Base-by-base conservation (phyloP, 2,888 invertebrate genomes). In the Caenorhabditis macrosperma region DNA sequence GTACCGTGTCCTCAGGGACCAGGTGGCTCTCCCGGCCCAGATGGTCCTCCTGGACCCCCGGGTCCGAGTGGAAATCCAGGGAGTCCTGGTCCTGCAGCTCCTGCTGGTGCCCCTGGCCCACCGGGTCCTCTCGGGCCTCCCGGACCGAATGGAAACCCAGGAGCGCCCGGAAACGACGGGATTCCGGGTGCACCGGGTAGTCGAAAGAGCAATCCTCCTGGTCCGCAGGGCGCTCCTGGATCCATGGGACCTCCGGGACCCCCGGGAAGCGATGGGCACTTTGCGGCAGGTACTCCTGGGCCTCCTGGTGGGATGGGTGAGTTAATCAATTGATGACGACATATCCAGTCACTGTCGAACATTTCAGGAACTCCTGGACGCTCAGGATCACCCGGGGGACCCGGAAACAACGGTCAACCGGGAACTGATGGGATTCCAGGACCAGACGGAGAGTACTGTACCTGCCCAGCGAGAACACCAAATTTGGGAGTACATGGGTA, bases 391-490 rank as follows among this genome's bases (percentile, higher is more conserved):
- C 26, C 46, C 12, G 77, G 77, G 20, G n/a, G 24, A 2, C 26
- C 30, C 2, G 78, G 78, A 15, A 6, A 15, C 7, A 2, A 15
- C n/a, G 77, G 77, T 15, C 9, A 26, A 2, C 20, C 78, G 2
- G 78, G 78, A 41, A 2, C 17, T 12, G 59, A 50, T 35, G 78
- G 78, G n/a, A 7, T 22, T 0, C 71, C 71, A 3, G 78, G 78
- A 35, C n/a, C 44, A 9, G 78, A 78, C 48, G 78, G 66, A 9
- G 64, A 78, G 22, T 78, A 78, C 41, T 78, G 78, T 44, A 72
- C 61, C 9, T 78, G 78, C 26, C 78, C 78, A 0, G n/a, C 24
- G 15, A 26, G 78, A 50, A 74, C 78, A 15, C 59, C 69, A n/a
- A 77, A 64, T 35, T 46, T 78, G 30, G 77, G 64, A 41, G 52